Percentiles rank a stretch among this genome's conserved stretches.
Conservation (phyloP, 2,797 vertebrate species). For the Typhlichthys subterraneus region DNA sequence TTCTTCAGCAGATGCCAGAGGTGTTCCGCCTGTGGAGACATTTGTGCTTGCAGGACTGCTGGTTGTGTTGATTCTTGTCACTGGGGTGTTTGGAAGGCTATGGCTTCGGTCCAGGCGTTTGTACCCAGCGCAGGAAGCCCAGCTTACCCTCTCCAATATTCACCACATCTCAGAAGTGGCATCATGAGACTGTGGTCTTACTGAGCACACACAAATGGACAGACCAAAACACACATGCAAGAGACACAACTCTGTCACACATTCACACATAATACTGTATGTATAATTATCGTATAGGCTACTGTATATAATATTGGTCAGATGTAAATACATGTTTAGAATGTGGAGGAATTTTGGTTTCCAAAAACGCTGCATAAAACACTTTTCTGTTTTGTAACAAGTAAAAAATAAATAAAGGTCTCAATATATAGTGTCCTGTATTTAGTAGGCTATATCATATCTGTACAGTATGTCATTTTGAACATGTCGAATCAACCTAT, state of each 20-base stretch:
- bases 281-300: too few species aligned
- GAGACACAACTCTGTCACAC: neutral
- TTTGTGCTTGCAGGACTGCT: slow-evolving; percentile 75
- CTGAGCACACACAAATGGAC: slow-evolving; percentile 20
- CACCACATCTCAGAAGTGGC: slow-evolving; percentile 81
- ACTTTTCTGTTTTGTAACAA: slow-evolving; percentile 36
- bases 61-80: slow-evolving; percentile 72
- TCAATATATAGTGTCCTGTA: neutral
- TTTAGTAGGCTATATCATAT: neutral
- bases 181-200: slow-evolving; percentile 58
- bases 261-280: slow-evolving; percentile 17
- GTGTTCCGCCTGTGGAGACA: slow-evolving; percentile 71
- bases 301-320: neutral
- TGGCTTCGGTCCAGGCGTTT: slow-evolving; percentile 77
- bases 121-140: slow-evolving; percentile 75
- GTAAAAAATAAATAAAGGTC: slow-evolving; percentile 35
- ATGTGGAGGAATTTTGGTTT: slow-evolving; percentile 13
- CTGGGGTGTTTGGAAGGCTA: slow-evolving; percentile 76
- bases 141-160: slow-evolving; percentile 81
- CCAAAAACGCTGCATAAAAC: too few species aligned
- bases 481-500: neutral
- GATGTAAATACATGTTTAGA: too few species aligned
- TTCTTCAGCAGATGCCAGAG: slow-evolving; percentile 52
- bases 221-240: slow-evolving; percentile 11
- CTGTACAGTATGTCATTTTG: neutral